A percentile compares a stretch with the other conserved stretches of the same genome.
phyloP scores from a whole-genome alignment of 2,113 vertebrate genomes.

The Chelonoidis abingdonii region DNA sequence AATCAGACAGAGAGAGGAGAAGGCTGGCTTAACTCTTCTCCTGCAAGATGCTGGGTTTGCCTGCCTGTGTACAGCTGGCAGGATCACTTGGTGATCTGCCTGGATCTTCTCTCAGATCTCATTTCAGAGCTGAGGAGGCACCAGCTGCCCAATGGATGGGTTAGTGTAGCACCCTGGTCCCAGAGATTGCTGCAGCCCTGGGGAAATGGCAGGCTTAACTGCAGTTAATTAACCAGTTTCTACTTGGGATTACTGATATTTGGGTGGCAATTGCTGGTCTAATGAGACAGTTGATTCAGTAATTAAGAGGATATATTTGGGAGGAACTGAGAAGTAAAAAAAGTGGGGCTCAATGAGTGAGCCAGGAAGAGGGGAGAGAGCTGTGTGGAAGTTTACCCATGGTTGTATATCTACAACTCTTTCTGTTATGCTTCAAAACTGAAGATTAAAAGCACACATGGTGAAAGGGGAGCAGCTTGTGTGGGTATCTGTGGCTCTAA shows the following conservation, averaged over 20 bases:
- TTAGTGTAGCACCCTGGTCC: not conserved
- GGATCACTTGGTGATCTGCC: no score
- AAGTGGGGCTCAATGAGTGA: not conserved
- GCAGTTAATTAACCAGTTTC: not conserved
- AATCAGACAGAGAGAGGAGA: not conserved
- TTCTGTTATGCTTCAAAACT: not conserved
- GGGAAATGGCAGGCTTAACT: not conserved
- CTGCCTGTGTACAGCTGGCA: not conserved
- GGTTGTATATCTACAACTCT: not conserved
- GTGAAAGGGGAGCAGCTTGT: not conserved
- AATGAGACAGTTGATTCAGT: not conserved
- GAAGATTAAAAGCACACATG: not conserved
- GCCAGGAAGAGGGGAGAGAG: not conserved
- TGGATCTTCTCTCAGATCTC: not conserved
- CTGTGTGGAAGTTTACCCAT: not conserved
- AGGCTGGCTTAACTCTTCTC: not conserved
- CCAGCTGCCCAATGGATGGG: not conserved
- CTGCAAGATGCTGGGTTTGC: rapidly evolving
- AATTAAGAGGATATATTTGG: not conserved
- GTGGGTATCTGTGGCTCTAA: not conserved
- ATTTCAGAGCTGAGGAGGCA: not conserved
- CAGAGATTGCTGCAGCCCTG: not conserved
- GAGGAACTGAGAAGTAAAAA: not conserved
- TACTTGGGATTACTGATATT: not conserved
- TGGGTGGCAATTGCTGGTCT: not conserved